phyloP scores from a whole-genome alignment of 2,797 vertebrate genomes.

The Prunella strophiata region DNA sequence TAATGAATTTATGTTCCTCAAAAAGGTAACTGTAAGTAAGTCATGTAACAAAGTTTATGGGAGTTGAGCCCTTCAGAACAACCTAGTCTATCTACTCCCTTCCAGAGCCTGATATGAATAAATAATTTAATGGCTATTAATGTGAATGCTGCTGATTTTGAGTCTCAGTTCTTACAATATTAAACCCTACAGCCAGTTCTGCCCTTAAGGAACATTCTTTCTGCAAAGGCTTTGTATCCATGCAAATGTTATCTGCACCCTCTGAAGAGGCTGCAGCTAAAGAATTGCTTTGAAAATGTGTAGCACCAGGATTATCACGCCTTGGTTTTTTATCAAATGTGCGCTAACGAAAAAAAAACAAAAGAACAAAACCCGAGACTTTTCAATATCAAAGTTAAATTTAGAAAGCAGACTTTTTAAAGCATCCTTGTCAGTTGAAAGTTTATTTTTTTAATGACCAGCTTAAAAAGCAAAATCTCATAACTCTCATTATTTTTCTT shows the following conservation, averaged over 20 bases:
- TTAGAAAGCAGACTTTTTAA: constrained; percentile 31
- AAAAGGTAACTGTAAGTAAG: neutral
- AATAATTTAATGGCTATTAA: constrained; percentile 53
- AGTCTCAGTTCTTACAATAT: constrained; percentile 5
- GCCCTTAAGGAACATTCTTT: constrained; percentile 30
- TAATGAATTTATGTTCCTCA: neutral
- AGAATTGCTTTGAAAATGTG: constrained; percentile 42
- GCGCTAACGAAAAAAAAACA: neutral
- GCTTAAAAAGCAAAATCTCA: constrained; percentile 15
- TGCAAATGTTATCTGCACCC: constrained; percentile 40
- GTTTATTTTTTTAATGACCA: neutral
- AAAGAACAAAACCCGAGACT: constrained; percentile 10
- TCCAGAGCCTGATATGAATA: constrained; percentile 39
- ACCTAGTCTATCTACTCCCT: neutral
- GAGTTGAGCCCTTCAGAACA: neutral
- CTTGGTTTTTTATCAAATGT: neutral
- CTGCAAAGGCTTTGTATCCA: constrained; percentile 26
- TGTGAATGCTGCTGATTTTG: constrained; percentile 27
- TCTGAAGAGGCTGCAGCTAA: constrained; percentile 25
- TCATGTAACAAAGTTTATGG: neutral
- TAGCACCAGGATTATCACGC: neutral
- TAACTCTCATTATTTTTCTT: constrained; percentile 20
- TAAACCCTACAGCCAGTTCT: constrained; percentile 26
- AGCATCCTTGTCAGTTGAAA: neutral
- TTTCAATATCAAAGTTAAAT: constrained; percentile 47